These are phyloP conservation scores for Sericinus montela DNA, from an alignment of 2,888 invertebrate species.

Conservation along the genomic window DNA sequence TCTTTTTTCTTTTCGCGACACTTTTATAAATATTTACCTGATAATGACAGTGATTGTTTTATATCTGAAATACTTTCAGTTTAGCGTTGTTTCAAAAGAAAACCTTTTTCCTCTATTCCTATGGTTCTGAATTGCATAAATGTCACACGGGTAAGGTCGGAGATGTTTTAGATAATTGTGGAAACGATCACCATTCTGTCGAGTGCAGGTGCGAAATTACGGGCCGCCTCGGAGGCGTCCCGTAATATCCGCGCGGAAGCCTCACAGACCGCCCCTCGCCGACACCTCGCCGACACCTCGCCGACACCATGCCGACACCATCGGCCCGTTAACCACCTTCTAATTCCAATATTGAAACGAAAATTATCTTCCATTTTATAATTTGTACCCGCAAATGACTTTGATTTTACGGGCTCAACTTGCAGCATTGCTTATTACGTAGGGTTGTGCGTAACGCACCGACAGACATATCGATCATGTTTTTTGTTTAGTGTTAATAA, in stretches of 20 bases:
- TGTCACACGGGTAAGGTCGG: too few relatives aligned
- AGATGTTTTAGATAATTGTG: slow-evolving; percentile 12
- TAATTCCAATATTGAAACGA: slow-evolving; percentile 17
- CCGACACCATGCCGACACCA: slow-evolving; percentile 2
- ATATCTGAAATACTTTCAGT: too few relatives aligned
- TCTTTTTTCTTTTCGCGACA: too few relatives aligned
- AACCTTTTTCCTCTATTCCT: too few relatives aligned
- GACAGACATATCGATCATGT: too few relatives aligned
- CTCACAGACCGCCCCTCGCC: slow-evolving; percentile 30
- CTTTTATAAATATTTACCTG: too few relatives aligned
- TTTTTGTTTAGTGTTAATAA: too few relatives aligned
- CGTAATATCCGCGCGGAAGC: slow-evolving; percentile 51
- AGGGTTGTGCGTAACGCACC: too few relatives aligned
- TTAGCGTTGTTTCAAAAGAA: too few relatives aligned
- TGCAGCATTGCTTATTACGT: background rate
- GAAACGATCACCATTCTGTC: background rate
- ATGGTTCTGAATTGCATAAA: too few relatives aligned
- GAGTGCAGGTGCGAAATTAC: background rate
- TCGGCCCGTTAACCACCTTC: slow-evolving; percentile 1
- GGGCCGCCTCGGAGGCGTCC: slow-evolving; percentile 12
- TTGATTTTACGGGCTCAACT: background rate
- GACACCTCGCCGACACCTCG: too few relatives aligned
- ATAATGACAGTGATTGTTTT: too few relatives aligned
- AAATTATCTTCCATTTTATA: slow-evolving; percentile 16
- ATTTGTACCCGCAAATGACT: slow-evolving; percentile 9